Conservation (phyloP, 2,888 invertebrate species). For the Dryadula phaetusa region DNA sequence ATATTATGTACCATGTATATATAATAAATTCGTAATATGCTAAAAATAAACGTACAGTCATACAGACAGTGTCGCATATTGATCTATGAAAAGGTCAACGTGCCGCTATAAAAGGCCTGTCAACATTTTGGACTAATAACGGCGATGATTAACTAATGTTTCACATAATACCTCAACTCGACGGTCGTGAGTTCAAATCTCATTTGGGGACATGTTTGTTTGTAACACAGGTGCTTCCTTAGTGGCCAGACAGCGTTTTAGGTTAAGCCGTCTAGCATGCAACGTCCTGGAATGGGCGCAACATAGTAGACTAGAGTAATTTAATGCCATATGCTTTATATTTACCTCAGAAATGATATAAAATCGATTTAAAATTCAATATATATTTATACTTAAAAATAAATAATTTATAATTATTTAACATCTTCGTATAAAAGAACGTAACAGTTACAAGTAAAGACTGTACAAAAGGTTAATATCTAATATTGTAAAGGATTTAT, state of each 20-base stretch:
- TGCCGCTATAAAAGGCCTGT: slow-evolving; percentile 40
- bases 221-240: background rate
- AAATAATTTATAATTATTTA: too few relatives aligned
- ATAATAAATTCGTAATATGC: slow-evolving; percentile 20
- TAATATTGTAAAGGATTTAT: too few relatives aligned
- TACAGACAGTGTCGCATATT: slow-evolving; percentile 32
- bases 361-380: background rate
- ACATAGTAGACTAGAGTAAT: background rate
- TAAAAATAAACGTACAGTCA: slow-evolving; percentile 31
- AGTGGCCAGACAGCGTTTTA: background rate
- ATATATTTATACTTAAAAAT: too few relatives aligned
- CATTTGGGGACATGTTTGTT: background rate
- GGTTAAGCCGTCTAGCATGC: slow-evolving; percentile 18
- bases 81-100: slow-evolving; percentile 42
- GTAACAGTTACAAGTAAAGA: too few relatives aligned
- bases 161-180: background rate
- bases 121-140: slow-evolving; percentile 25
- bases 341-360: background rate
- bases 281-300: slow-evolving; percentile 1
- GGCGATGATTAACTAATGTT: slow-evolving; percentile 12
- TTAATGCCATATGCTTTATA: background rate
- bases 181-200: background rate
- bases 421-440: too few relatives aligned
- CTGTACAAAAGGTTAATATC: too few relatives aligned
- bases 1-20: too few relatives aligned